phyloP scores from a whole-genome alignment of 2,888 invertebrate species.

The Schizaphis graminum region DNA sequence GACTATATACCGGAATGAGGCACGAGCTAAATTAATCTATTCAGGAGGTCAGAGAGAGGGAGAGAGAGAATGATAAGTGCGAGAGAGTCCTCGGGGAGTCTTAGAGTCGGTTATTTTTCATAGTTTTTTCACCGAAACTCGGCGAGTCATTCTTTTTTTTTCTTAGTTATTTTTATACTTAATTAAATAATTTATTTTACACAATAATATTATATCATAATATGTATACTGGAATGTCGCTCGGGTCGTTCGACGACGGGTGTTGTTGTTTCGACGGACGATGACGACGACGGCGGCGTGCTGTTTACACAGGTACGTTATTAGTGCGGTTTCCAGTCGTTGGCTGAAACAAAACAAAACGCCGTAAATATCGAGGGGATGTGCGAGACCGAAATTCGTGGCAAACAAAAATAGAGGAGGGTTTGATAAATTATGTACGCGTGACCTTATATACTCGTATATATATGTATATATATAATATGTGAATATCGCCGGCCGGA shows the following conservation, averaged over 20 bases:
- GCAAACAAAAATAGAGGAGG: not conserved
- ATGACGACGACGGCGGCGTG: not conserved
- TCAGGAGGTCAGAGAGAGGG: not conserved
- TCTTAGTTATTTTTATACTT: not conserved
- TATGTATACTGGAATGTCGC: not conserved
- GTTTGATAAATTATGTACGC: not conserved
- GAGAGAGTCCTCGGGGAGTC: not conserved
- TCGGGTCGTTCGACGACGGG: not conserved
- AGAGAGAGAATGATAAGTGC: not conserved
- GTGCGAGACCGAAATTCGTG: not conserved
- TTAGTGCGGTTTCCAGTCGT: constrained; percentile 88
- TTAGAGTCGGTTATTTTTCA: constrained; percentile 1
- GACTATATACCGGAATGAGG: not conserved
- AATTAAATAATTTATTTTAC: constrained; percentile 10
- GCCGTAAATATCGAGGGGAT: not conserved
- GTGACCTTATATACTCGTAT: not conserved
- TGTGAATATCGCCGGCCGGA: not conserved
- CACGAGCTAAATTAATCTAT: not conserved
- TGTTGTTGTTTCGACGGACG: not conserved
- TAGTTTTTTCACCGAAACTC: not conserved
- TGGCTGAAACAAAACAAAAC: constrained; percentile 75
- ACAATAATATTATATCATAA: not conserved
- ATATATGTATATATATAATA: too few species aligned
- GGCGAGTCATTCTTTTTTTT: not conserved
- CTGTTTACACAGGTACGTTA: not conserved